Conservation (phyloP, 1,140 invertebrate species). For the Limonius californicus region DNA sequence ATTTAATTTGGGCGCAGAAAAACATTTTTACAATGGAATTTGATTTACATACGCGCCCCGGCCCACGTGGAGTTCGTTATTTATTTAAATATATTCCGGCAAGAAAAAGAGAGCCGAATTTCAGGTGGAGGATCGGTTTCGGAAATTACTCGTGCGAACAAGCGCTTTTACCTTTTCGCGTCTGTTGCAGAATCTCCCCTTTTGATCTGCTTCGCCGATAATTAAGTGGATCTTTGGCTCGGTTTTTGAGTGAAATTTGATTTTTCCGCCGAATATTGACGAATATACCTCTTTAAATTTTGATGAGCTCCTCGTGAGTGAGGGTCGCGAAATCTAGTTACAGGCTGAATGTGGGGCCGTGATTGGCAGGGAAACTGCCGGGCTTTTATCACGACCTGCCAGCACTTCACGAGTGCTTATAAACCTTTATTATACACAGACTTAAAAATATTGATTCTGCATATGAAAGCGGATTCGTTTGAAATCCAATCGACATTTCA, state of each 20-base stretch:
- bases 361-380: conserved; percentile 9
- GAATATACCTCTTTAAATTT: conserved; percentile 5
- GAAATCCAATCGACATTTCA: conserved; percentile 11
- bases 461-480: not conserved
- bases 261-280: not conserved
- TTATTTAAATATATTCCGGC: conserved; percentile 5
- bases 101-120: not conserved
- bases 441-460: conserved; percentile 15
- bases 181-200: not conserved
- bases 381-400: conserved; percentile 10
- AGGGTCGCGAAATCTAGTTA: conserved; percentile 8
- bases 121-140: not conserved
- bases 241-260: not conserved
- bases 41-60: not conserved
- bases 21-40: conserved; percentile 13
- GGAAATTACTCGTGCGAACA: not conserved
- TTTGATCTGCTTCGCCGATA: not conserved
- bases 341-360: not conserved
- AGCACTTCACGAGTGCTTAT: conserved; percentile 12
- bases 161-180: conserved; percentile 1
- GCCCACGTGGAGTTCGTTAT: not conserved
- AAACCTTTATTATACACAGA: conserved; percentile 9
- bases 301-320: conserved; percentile 5
- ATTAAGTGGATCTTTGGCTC: conserved; percentile 9
- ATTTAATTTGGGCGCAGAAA: conserved; percentile 7